Evolutionary conservation across 1,140 invertebrate species (phyloP).

Genomic region (Drosophila neocordata): DNA sequence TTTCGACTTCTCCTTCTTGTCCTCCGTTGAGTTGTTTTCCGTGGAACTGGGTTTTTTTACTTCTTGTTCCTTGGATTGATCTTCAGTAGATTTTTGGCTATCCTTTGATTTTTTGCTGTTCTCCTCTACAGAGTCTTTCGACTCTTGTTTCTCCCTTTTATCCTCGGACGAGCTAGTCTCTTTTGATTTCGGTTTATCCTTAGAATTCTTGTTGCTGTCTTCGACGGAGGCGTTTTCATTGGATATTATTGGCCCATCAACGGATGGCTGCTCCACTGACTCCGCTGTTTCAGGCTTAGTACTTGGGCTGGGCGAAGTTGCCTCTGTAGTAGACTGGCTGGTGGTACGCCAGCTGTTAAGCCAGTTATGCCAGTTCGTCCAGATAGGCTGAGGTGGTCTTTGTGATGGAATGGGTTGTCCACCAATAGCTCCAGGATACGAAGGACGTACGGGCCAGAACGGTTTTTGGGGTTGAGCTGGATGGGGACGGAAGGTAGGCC

Average conservation of each 20-base stretch:
- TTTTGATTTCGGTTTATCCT: constrained; percentile 45
- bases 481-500: constrained; percentile 16
- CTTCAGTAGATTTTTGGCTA: constrained; percentile 46
- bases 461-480: constrained; percentile 37
- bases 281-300: constrained; percentile 48
- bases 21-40: constrained; percentile 39
- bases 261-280: constrained; percentile 51
- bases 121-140: constrained; percentile 44
- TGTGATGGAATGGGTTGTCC: not conserved
- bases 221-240: constrained; percentile 70
- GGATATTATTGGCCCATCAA: constrained; percentile 20
- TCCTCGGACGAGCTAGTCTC: constrained; percentile 54
- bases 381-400: constrained; percentile 38
- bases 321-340: constrained; percentile 20
- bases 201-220: constrained; percentile 45
- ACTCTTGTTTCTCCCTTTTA: constrained; percentile 51
- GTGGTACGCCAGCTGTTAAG: constrained; percentile 49
- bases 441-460: constrained; percentile 37
- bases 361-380: constrained; percentile 63
- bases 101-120: constrained; percentile 46
- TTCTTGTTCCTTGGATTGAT: constrained; percentile 62
- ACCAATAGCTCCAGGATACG: constrained; percentile 33
- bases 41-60: constrained; percentile 44
- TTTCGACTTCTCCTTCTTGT: constrained; percentile 18
- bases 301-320: constrained; percentile 16